These are phyloP conservation scores for Macaria notata DNA, from an alignment of 2,888 invertebrate species.

Conservation along the genomic window DNA sequence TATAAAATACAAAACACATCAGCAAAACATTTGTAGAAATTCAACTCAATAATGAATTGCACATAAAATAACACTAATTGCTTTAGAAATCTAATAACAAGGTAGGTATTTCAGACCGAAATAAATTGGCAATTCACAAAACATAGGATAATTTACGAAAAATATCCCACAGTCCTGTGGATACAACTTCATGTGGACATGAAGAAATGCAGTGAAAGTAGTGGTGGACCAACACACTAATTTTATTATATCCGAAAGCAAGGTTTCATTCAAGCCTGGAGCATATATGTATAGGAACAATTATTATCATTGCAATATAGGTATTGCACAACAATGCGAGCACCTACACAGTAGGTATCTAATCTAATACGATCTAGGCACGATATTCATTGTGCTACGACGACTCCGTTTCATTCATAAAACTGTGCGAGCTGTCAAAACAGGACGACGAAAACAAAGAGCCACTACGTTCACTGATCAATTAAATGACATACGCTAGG, in stretches of 20 bases:
- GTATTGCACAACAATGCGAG: constrained; percentile 36
- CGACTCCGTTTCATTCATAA: constrained; percentile 78
- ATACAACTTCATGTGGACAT: background rate
- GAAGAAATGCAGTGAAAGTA: constrained; percentile 17
- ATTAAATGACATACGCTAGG: constrained; percentile 32
- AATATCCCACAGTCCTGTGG: too few species aligned
- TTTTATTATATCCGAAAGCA: background rate
- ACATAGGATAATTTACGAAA: too few species aligned
- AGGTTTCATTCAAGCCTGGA: background rate
- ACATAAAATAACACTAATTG: too few species aligned
- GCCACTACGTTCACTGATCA: constrained; percentile 33
- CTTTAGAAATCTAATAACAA: too few species aligned
- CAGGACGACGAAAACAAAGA: constrained; percentile 70
- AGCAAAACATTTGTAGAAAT: too few species aligned
- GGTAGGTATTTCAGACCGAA: too few species aligned
- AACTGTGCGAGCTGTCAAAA: constrained; percentile 72
- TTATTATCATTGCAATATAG: constrained; percentile 24
- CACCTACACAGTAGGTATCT: constrained; percentile 48
- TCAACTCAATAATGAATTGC: too few species aligned
- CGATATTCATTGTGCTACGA: constrained; percentile 69
- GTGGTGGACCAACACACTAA: background rate
- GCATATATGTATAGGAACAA: constrained; percentile 1
- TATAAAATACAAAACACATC: too few species aligned
- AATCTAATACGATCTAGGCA: constrained; percentile 64
- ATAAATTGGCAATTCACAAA: too few species aligned